Conservation (phyloP, 2,113 vertebrate genomes). For the Carassius auratus region DNA sequence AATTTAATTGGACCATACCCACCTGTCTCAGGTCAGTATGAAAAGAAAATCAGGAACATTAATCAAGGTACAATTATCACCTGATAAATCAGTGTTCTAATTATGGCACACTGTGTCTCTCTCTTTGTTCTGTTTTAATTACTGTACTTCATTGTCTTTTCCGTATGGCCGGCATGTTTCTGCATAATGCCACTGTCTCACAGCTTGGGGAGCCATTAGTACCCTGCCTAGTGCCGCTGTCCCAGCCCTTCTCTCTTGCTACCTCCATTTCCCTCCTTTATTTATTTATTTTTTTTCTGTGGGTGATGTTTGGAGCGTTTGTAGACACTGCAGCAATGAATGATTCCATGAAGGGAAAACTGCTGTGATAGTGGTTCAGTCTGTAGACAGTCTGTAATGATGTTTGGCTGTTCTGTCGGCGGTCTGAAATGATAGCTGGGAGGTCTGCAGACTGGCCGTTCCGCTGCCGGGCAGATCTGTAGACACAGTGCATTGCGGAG, state of each 20-base stretch:
- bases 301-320: slow-evolving; percentile 30
- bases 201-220: slow-evolving; percentile 60
- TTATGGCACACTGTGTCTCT: slow-evolving; percentile 90
- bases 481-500: slow-evolving; percentile 25
- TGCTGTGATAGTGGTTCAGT: slow-evolving; percentile 32
- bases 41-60: slow-evolving; percentile 95
- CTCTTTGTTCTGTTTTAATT: slow-evolving; percentile 99
- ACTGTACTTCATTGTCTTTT: slow-evolving; percentile 98
- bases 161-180: slow-evolving; percentile 92
- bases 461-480: slow-evolving; percentile 29
- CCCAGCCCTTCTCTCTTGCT: slow-evolving; percentile 38
- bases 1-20: slow-evolving; percentile 98
- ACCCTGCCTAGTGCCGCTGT: slow-evolving; percentile 55
- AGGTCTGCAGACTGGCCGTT: slow-evolving; percentile 23
- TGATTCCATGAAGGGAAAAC: slow-evolving; percentile 2
- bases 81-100: slow-evolving; percentile 99
- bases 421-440: slow-evolving; percentile 40
- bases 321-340: not conserved
- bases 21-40: slow-evolving; percentile 95
- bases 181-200: slow-evolving; percentile 64
- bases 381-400: slow-evolving; percentile 35
- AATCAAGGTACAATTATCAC: slow-evolving; percentile 99
- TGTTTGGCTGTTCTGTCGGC: slow-evolving; percentile 31
- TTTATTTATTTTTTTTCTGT: not conserved
- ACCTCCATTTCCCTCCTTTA: not conserved